Conservation (phyloP, 2,797 vertebrate species). For the Gymnodraco acuticeps region DNA sequence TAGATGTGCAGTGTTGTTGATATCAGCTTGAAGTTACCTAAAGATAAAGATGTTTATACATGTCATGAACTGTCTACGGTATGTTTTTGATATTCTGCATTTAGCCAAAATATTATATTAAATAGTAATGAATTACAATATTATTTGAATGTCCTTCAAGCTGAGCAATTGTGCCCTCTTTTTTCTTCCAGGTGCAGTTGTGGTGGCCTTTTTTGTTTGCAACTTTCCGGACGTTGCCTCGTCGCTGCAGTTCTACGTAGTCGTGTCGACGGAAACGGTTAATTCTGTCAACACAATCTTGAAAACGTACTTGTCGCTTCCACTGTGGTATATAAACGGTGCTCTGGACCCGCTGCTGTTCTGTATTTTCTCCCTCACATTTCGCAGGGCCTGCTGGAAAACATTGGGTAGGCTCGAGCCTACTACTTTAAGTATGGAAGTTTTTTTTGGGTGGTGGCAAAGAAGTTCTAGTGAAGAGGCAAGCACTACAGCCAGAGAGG, state of each 20-base stretch:
- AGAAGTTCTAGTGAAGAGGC: conserved; percentile 56
- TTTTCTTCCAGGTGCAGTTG: conserved; percentile 76
- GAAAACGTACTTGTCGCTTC: conserved; percentile 85
- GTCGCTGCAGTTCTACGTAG: conserved; percentile 84
- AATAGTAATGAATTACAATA: not conserved
- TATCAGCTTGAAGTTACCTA: not conserved
- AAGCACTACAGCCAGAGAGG: conserved; percentile 53
- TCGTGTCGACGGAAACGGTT: conserved; percentile 81
- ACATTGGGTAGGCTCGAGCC: conserved; percentile 69
- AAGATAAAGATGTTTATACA: too few relatives aligned
- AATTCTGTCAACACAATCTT: conserved; percentile 81
- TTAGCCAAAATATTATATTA: not conserved
- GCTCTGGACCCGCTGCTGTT: conserved; percentile 86
- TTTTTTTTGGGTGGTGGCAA: conserved; percentile 45
- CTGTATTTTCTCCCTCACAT: conserved; percentile 85
- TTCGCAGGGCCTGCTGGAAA: conserved; percentile 83
- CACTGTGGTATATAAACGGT: conserved; percentile 86
- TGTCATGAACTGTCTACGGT: not conserved
- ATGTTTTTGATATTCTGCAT: not conserved
- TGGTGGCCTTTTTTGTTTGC: conserved; percentile 85
- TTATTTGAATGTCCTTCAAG: not conserved
- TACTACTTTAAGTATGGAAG: conserved; percentile 35
- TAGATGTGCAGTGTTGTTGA: not conserved
- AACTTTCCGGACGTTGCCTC: conserved; percentile 87
- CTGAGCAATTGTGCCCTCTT: not conserved